Percentiles rank a stretch among this genome's conserved stretches.
Evolutionary conservation across 2,888 invertebrate species (phyloP).

Genomic region (Omphaloscelis lunosa): DNA sequence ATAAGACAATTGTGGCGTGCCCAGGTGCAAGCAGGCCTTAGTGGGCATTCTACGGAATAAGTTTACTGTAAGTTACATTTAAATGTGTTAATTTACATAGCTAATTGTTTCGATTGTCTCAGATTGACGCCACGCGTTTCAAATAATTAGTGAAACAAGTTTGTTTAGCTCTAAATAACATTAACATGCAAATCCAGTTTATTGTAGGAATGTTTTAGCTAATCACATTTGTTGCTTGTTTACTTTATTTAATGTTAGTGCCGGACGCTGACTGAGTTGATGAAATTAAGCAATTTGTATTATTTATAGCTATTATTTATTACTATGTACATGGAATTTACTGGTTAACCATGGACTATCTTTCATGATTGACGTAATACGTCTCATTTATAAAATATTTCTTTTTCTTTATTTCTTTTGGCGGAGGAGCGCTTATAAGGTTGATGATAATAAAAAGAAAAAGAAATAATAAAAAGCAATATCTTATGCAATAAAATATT

Average conservation of each 20-base stretch:
- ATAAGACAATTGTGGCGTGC: too few species aligned
- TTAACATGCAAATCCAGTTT: conserved; percentile 51
- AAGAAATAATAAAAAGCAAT: too few species aligned
- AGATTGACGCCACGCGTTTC: conserved; percentile 53
- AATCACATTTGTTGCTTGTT: conserved; percentile 46
- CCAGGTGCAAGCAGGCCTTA: background rate
- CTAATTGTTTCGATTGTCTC: conserved; percentile 63
- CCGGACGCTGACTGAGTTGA: conserved; percentile 15
- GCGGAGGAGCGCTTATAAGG: too few species aligned
- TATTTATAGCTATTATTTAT: conserved; percentile 7
- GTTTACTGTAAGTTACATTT: conserved; percentile 13
- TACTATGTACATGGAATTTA: background rate
- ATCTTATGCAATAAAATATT: too few species aligned
- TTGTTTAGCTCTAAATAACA: conserved; percentile 41
- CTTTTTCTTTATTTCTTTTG: background rate
- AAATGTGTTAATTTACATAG: conserved; percentile 57
- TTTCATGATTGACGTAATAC: background rate
- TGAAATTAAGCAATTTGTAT: conserved; percentile 36
- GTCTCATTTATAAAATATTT: background rate
- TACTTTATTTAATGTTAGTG: conserved; percentile 33
- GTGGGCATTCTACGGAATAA: background rate
- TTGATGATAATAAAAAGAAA: too few species aligned
- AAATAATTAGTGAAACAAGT: conserved; percentile 57
- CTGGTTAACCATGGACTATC: background rate
- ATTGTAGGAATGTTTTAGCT: conserved; percentile 37